Evolutionary conservation across 2,113 vertebrate genomes (phyloP).

Genomic region (Myrmophylax atrothorax): DNA sequence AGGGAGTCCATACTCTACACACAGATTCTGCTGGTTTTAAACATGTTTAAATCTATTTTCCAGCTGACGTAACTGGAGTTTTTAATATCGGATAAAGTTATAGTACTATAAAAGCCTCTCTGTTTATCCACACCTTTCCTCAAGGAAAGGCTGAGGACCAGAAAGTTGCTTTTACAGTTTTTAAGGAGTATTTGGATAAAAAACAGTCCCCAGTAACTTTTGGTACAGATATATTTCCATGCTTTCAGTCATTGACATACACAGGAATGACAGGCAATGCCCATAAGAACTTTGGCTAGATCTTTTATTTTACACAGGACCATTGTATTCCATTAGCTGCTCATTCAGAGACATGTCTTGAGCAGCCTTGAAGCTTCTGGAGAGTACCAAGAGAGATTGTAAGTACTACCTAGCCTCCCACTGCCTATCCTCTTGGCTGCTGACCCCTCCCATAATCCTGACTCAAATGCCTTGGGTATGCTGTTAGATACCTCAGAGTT

Average conservation of each 20-base stretch:
- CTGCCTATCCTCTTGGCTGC: not conserved
- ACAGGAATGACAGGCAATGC: not conserved
- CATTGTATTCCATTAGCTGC: not conserved
- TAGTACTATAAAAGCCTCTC: not conserved
- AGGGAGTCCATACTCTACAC: not conserved
- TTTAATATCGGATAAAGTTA: not conserved
- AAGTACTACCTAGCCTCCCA: not conserved
- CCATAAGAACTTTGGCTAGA: not conserved
- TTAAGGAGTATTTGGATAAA: not conserved
- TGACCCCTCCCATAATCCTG: not conserved
- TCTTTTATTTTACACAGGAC: not conserved
- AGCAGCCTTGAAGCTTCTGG: not conserved
- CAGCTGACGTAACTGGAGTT: not conserved
- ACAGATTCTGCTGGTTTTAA: not conserved
- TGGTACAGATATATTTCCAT: not conserved
- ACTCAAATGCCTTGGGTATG: not conserved
- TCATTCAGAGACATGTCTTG: not conserved
- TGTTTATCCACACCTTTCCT: not conserved
- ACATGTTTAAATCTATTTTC: not conserved
- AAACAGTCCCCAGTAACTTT: not conserved
- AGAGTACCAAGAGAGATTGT: not conserved
- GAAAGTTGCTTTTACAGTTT: not conserved
- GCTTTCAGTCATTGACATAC: not conserved
- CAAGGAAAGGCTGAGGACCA: not conserved
- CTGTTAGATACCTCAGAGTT: not conserved